These are phyloP conservation scores for Mechanitis messenoides DNA, from an alignment of 2,888 invertebrate genomes.

Conservation along the genomic window DNA sequence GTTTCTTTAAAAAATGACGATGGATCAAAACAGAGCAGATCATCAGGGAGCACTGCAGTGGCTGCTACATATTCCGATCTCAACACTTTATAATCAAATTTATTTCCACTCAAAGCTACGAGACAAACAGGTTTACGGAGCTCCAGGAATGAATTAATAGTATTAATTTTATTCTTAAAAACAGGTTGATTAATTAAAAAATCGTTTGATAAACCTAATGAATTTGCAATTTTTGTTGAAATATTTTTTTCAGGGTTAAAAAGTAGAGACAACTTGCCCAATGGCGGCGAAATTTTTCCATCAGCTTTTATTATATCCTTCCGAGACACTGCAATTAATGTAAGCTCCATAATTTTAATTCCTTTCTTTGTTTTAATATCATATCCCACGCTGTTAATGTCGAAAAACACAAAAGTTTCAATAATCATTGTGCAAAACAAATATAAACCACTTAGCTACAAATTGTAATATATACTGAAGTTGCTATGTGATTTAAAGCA, in stretches of 20 bases:
- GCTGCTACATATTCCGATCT: slow-evolving; percentile 76
- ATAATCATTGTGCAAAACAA: slow-evolving; percentile 39
- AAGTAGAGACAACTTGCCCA: slow-evolving; percentile 82
- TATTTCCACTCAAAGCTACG: slow-evolving; percentile 84
- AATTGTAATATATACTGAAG: too few relatives aligned
- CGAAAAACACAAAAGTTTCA: slow-evolving; percentile 81
- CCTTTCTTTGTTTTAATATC: slow-evolving; percentile 64
- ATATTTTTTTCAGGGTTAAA: slow-evolving; percentile 80
- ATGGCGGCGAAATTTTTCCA: slow-evolving; percentile 69
- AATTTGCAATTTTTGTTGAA: slow-evolving; percentile 46
- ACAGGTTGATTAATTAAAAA: slow-evolving; percentile 76
- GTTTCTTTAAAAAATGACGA: slow-evolving; percentile 76
- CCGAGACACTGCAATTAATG: slow-evolving; percentile 79
- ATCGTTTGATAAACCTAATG: slow-evolving; percentile 82
- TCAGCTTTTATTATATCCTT: slow-evolving; percentile 57
- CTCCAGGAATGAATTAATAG: slow-evolving; percentile 80
- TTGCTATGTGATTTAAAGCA: too few relatives aligned
- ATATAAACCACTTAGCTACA: background rate
- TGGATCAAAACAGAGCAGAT: slow-evolving; percentile 81
- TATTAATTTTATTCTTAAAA: slow-evolving; percentile 76
- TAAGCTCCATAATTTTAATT: slow-evolving; percentile 82
- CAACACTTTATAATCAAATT: slow-evolving; percentile 87
- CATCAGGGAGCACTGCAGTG: slow-evolving; percentile 60
- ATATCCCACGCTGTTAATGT: slow-evolving; percentile 85
- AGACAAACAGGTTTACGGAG: slow-evolving; percentile 83